Conservation (phyloP, 2,797 vertebrate genomes). For the Takifugu rubripes region DNA sequence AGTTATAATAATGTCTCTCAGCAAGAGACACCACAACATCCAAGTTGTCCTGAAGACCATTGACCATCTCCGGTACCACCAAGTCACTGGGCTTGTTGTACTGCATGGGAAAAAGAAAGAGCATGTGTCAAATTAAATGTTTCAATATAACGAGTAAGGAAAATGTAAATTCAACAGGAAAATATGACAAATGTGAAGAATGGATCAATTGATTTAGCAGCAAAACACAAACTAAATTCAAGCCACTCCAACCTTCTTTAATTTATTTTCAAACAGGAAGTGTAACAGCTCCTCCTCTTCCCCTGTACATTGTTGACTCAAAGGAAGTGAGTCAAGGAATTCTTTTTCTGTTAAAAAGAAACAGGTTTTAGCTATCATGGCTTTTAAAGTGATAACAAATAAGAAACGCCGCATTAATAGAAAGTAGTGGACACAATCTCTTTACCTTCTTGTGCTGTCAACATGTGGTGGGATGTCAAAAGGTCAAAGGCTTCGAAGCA, state of each 20-base stretch:
- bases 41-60: constrained; percentile 94
- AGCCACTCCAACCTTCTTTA: constrained; percentile 87
- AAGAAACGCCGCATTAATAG: neutral
- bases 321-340: constrained; percentile 75
- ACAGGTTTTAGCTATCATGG: neutral
- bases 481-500: constrained; percentile 99
- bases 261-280: constrained; percentile 97
- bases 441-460: constrained; percentile 96
- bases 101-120: constrained; percentile 40
- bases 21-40: constrained; percentile 97
- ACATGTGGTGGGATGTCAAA: constrained; percentile 96
- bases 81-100: constrained; percentile 95
- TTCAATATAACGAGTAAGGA: neutral
- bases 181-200: neutral
- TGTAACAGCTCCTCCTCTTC: constrained; percentile 91
- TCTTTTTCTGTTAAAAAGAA: constrained; percentile 71
- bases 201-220: too few relatives aligned
- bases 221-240: neutral
- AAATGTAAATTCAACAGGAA: neutral
- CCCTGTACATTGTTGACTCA: constrained; percentile 88
- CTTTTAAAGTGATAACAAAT: neutral
- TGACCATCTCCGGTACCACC: constrained; percentile 88
- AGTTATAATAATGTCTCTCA: constrained; percentile 99
- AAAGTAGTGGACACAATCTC: neutral
- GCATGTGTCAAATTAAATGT: neutral